phyloP scores from a whole-genome alignment of 2,113 vertebrate species.

The Willisornis vidua region DNA sequence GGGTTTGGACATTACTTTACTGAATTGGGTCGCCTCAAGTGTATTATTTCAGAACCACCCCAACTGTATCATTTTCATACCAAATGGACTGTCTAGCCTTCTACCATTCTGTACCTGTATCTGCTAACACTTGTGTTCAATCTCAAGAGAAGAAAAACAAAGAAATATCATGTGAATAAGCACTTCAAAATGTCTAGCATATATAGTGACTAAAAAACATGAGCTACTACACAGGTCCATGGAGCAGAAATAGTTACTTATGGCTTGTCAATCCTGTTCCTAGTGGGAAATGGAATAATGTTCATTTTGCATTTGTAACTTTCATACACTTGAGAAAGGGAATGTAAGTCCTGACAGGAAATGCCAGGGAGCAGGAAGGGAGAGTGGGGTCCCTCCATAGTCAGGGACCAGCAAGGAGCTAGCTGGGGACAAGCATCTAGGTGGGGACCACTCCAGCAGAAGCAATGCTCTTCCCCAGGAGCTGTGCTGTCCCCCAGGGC shows the following conservation, averaged over 20 bases:
- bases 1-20: background rate
- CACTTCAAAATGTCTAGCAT: background rate
- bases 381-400: background rate
- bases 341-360: background rate
- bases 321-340: background rate
- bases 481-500: background rate
- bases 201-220: background rate
- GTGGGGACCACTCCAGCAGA: background rate
- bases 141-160: constrained; percentile 10
- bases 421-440: background rate
- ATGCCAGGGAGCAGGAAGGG: background rate
- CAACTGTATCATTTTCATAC: background rate
- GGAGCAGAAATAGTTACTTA: background rate
- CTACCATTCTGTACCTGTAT: constrained; percentile 11
- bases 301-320: background rate
- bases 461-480: background rate
- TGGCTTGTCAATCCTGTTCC: background rate
- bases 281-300: background rate
- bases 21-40: background rate
- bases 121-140: background rate
- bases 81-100: background rate
- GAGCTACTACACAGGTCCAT: background rate
- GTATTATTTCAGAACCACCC: background rate
- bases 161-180: constrained; percentile 17
- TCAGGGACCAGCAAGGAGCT: background rate